phyloP scores from a whole-genome alignment of 2,113 vertebrate genomes.

The Monarcha castaneiventris region DNA sequence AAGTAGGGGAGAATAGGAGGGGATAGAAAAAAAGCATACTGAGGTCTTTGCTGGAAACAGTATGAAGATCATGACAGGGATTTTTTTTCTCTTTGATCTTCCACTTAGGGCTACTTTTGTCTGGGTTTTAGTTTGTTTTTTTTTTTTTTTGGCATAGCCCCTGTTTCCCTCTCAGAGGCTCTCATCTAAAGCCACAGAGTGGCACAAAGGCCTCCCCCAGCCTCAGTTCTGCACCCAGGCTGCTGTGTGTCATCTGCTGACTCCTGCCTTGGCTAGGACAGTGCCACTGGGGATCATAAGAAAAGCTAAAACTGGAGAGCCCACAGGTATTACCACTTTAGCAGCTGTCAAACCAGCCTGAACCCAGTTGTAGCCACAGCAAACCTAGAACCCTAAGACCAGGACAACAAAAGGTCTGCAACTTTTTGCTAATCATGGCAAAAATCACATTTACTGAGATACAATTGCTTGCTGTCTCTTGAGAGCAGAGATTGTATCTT shows the following conservation, averaged over 20 bases:
- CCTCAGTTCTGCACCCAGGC: background rate
- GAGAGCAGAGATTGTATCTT: background rate
- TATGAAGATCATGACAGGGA: background rate
- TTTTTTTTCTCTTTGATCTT: background rate
- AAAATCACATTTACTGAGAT: background rate
- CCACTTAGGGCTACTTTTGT: background rate
- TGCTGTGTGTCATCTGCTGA: background rate
- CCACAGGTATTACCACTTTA: rapidly evolving
- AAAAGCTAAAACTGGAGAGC: background rate
- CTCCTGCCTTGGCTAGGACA: background rate
- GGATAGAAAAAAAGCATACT: background rate
- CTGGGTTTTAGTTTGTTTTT: background rate
- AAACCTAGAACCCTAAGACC: background rate
- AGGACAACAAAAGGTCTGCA: background rate
- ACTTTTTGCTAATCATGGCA: background rate
- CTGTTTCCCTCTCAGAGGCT: background rate
- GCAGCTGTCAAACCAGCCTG: background rate
- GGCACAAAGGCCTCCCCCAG: background rate
- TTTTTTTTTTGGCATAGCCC: background rate
- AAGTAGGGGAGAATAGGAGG: rapidly evolving
- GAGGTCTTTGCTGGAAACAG: background rate
- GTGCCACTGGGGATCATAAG: too few relatives aligned
- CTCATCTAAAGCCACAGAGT: background rate
- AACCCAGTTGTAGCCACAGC: background rate
- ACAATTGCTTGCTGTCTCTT: background rate